phyloP scores from a whole-genome alignment of 2,797 vertebrate species.

The Characodon lateralis region DNA sequence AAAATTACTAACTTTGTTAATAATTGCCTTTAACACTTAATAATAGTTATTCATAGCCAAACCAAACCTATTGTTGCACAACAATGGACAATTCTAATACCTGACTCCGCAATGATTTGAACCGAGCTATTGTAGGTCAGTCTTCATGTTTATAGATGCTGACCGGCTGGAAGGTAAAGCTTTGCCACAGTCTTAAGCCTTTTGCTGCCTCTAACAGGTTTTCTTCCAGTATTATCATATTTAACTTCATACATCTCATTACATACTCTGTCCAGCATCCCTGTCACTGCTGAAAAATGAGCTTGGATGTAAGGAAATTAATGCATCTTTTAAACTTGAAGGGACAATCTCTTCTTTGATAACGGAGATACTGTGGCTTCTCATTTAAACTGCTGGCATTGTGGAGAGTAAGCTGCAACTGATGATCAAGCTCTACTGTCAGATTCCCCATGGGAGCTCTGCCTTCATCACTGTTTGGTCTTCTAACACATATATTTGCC shows the following conservation, averaged over 20 bases:
- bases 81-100: neutral
- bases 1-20: too few relatives aligned
- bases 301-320: slow-evolving; percentile 2
- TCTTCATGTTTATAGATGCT: neutral
- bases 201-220: neutral
- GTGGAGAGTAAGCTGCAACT: slow-evolving; percentile 52
- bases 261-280: slow-evolving; percentile 13
- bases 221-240: neutral
- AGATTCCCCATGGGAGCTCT: slow-evolving; percentile 82
- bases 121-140: neutral
- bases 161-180: neutral
- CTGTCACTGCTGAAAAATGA: neutral
- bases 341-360: slow-evolving; percentile 49
- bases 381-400: slow-evolving; percentile 61
- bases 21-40: too few relatives aligned
- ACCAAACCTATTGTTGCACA: too few relatives aligned
- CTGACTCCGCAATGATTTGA: neutral
- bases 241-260: neutral
- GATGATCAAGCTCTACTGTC: slow-evolving; percentile 71
- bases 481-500: slow-evolving; percentile 78
- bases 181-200: neutral
- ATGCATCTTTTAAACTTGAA: slow-evolving; percentile 14
- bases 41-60: too few relatives aligned
- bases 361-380: slow-evolving; percentile 70
- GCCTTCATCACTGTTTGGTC: slow-evolving; percentile 77